Base-by-base conservation (phyloP, 2,797 vertebrate species). In the Anas flavirostris region DNA sequence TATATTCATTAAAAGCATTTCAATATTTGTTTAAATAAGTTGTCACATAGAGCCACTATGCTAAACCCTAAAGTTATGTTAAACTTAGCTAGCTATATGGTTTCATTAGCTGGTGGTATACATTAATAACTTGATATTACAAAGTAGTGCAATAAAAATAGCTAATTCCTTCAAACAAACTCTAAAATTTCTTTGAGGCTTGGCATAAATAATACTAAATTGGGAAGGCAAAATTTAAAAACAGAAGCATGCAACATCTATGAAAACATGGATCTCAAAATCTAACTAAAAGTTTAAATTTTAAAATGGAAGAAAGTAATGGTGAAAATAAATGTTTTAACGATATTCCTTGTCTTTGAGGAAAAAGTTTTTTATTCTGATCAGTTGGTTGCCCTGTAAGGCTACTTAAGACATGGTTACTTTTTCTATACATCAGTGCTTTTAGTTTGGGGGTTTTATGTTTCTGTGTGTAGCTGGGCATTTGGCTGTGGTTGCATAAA, bases 391-490 rank as follows among this genome's bases (percentile, higher is more conserved):
- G 44, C 63, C 87, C 66, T 96, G 41, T 95, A 92, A 91, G 80
- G 41, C 95, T 97, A 67, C 94, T 96, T 93, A 89, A 97, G 95
- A 95, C 89, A 53, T 91, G 88, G 84, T 95, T 96, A 44, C 68
- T 31, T 91, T 86, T 92, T 86, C 79, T 5, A 10, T 85, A 31
- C 13, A 25, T 5, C 2, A 16, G 37, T 86, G 83, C 91, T 94
- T 88, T 95, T 91, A 91, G 73, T 86, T 85, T 69, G 19, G 55
- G 37, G 55, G 4, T 19, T 90, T 93, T 91, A 73, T 74, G 31
- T 88, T 94, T 91, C 44, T 90, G 19, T 79, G 56, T 56, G 75
- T 94, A 88, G 88, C 74, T 88, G 75, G 56, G 67, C n/a, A 31
- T 80, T 93, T 90, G 83, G 52, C 84, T 94, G 60, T 82, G 88